Base-by-base conservation (phyloP, 2,797 vertebrate genomes). In the Trachops cirrhosus region DNA sequence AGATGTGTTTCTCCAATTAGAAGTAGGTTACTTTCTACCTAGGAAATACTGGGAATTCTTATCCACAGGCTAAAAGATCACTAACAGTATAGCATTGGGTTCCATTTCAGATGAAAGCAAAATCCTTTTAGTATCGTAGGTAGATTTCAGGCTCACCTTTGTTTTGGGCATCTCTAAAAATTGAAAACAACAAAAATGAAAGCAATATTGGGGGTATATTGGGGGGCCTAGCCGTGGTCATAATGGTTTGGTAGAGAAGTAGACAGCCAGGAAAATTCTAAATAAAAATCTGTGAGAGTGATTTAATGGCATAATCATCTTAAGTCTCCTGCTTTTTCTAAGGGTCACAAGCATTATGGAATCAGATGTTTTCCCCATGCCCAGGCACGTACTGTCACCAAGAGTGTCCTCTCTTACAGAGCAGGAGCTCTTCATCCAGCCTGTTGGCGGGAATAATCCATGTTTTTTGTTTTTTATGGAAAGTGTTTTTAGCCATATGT, bases 21-120 rank as follows among this genome's bases (percentile, higher is more conserved):
- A 97, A 94, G 75, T 85, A 91, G 86, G 37, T 79, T 96, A 67
- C 95, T 97, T 96, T 91, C 48, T 21, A 74, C 34, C n/a, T 41
- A 89, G 89, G 44, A 86, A 93, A 86, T 68, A 68, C 75, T 85
- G 19, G 37, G 62, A 14, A 77, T 70, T 94, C 16, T 95, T 95
- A 92, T 64, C 52, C n/a, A 85, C 77, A 96, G 71, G n/a, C 73
- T 86, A 64, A 82, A 78, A 54, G 39, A 59, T 86, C n/a, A 10
- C 82, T 82, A 89, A 18, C 70, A 71, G 7, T 79, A 46, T 52
- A 83, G 37, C 82, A 57, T 59, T 88, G 46, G 9, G 91, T 95
- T 96, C 54, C 44, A 29, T 88, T 95, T 92, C 74, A 84, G 71
- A 78, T 32, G 11, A 48, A 26, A 91, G 11, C 46, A 82, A 74